phyloP scores from a whole-genome alignment of 1,140 invertebrate genomes.

The Aleiodes sp. region DNA sequence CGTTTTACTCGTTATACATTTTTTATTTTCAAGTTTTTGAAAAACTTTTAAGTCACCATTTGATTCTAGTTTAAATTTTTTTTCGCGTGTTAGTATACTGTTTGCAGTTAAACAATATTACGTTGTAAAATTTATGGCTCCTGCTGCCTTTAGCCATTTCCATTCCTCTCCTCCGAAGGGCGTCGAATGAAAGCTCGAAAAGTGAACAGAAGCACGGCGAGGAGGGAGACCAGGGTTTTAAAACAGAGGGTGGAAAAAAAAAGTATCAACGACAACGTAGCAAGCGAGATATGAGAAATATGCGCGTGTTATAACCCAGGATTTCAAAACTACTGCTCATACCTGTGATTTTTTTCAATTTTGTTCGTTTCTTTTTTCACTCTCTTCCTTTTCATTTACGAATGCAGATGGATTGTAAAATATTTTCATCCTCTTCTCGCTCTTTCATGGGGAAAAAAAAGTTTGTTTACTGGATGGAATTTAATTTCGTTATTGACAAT shows the following conservation, averaged over 20 bases:
- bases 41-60: too few species aligned
- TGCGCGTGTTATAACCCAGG: conserved; percentile 54
- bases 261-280: conserved; percentile 53
- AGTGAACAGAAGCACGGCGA: neutral
- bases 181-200: neutral
- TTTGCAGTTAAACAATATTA: conserved; percentile 66
- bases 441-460: too few species aligned
- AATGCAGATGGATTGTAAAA: conserved; percentile 26
- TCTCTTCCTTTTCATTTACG: neutral
- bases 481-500: conserved; percentile 8
- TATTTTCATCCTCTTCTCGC: neutral
- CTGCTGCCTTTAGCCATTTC: too few species aligned
- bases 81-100: conserved; percentile 57
- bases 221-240: too few species aligned
- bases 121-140: conserved; percentile 63
- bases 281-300: conserved; percentile 61
- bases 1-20: too few species aligned
- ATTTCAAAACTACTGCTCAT: conserved; percentile 21
- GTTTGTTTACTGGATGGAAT: conserved; percentile 6
- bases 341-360: neutral
- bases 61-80: too few species aligned
- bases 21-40: too few species aligned
- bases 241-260: conserved; percentile 34
- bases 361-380: neutral
- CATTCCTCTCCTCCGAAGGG: neutral